Evolutionary conservation across 2,797 vertebrate genomes (phyloP).

Genomic region (Sorex maritimensis): DNA sequence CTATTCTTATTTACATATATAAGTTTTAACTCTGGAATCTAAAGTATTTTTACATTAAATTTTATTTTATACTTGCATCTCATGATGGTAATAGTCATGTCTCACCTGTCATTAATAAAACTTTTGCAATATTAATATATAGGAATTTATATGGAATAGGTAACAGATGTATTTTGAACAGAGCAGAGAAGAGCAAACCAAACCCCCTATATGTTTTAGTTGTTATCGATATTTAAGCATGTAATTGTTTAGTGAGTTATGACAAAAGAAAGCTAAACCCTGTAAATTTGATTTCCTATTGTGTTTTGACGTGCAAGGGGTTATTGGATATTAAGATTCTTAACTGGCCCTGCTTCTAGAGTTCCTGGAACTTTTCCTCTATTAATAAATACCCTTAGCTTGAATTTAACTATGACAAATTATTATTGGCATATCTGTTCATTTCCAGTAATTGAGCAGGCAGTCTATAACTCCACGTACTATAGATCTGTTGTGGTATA

Average conservation of each 20-base stretch:
- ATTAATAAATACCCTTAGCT: conserved; percentile 70
- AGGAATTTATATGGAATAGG: too few relatives aligned
- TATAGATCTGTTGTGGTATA: conserved; percentile 62
- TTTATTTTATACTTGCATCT: too few relatives aligned
- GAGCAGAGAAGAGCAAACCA: conserved; percentile 9
- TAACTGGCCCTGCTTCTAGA: conserved; percentile 61
- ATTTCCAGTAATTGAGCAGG: conserved; percentile 72
- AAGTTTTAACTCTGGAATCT: too few relatives aligned
- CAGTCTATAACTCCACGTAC: conserved; percentile 52
- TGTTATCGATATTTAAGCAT: conserved; percentile 21
- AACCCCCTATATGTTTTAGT: conserved; percentile 25
- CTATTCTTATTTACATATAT: too few relatives aligned
- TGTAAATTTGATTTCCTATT: neutral
- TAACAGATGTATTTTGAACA: neutral
- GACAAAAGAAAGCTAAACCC: conserved; percentile 51
- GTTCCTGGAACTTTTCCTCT: conserved; percentile 76
- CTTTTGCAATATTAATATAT: too few relatives aligned
- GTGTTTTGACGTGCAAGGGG: conserved; percentile 26
- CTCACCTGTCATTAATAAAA: too few relatives aligned
- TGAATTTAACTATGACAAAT: conserved; percentile 77
- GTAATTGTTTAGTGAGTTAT: conserved; percentile 48
- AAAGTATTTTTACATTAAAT: too few relatives aligned
- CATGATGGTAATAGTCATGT: too few relatives aligned
- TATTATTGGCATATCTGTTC: conserved; percentile 65
- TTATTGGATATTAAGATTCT: conserved; percentile 64